Base-by-base conservation (phyloP, 2,888 invertebrate species). In the Eudemis profundana region DNA sequence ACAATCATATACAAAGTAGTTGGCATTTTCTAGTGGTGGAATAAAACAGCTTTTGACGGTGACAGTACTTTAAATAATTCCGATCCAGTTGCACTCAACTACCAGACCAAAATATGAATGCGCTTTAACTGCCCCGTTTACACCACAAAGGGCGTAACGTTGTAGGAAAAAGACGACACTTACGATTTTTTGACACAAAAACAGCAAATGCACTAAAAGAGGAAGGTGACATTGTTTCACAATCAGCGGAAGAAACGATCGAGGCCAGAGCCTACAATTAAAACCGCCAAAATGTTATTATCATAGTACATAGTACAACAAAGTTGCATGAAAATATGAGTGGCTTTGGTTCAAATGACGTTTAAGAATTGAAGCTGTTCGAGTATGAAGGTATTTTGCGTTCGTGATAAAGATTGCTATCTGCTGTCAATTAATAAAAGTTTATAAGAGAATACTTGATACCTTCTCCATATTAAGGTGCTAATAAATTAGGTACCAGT, bases 201-300 rank as follows among this genome's bases (percentile, higher is more conserved):
- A 3, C 3, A 3, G 27, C 27, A 49, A 61, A 14, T 46, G 21
- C 36, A 51, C 5, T 51, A 38, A 54, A 62, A 14, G 40, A 33
- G 46, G 46, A 62, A 56, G 51, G 56, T 38, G 47, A 67, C 62
- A 51, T n/a, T 42, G 49, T 54, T 59, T 23, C 15, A 63, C 54
- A 67, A 67, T 49, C 54, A 49, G 27, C 67, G 67, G 67, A 67
- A 67, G 57, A 50, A 10, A 44, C 38, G 21, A 50, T 5, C 54
- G 63, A 67, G 67, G 67, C 27, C 53, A 49, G 15, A 17, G 47
- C 4, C 33, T 38, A 40, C 19, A 63, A 63, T 63, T 63, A 63
- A 50, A 63, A 57, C 23, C 19, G 33, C 23, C 56, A 33, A 57
- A 63, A 63, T 36, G 2, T 49, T 29, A 36, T 50, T 56, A 56